phyloP scores from a whole-genome alignment of 1,140 invertebrate genomes.

The Drosophila kohkoa region DNA sequence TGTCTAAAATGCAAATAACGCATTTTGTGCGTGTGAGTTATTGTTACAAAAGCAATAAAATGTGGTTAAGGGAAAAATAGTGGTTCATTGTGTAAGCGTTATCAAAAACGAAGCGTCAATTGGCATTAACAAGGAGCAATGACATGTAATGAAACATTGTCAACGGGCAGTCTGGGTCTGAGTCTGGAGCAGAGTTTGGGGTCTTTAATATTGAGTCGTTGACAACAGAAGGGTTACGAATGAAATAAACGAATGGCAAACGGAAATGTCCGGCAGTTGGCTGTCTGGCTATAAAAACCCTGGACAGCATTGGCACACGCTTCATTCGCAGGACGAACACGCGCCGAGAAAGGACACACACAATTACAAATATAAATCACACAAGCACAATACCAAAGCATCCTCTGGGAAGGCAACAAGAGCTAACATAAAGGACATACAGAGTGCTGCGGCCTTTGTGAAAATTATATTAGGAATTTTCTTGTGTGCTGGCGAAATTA shows the following conservation, averaged over 20 bases:
- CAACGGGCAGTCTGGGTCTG: constrained; percentile 9
- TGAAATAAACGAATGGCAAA: constrained; percentile 15
- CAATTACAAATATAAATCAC: constrained; percentile 27
- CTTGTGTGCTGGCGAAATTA: constrained; percentile 32
- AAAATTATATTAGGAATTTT: constrained; percentile 23
- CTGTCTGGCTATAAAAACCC: constrained; percentile 62
- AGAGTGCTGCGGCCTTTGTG: not conserved
- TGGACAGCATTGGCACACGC: constrained; percentile 24
- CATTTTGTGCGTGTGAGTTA: constrained; percentile 67
- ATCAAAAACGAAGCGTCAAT: constrained; percentile 69
- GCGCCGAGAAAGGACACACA: constrained; percentile 20
- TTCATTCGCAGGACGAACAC: constrained; percentile 62
- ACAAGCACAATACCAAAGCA: constrained; percentile 25
- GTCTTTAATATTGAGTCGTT: not conserved
- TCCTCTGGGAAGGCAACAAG: not conserved
- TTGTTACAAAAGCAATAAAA: constrained; percentile 66
- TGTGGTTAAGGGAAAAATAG: constrained; percentile 34
- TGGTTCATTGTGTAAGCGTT: constrained; percentile 54
- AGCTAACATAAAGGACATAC: not conserved
- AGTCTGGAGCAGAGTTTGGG: not conserved
- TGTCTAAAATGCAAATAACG: constrained; percentile 35
- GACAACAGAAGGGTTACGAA: constrained; percentile 37
- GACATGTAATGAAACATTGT: constrained; percentile 72
- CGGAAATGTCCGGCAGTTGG: not conserved
- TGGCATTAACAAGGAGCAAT: constrained; percentile 76